Evolutionary conservation across 2,888 invertebrate species (phyloP), one percentile per base, ranked within the genome.

Genomic region (Tenthredo distinguenda): DNA sequence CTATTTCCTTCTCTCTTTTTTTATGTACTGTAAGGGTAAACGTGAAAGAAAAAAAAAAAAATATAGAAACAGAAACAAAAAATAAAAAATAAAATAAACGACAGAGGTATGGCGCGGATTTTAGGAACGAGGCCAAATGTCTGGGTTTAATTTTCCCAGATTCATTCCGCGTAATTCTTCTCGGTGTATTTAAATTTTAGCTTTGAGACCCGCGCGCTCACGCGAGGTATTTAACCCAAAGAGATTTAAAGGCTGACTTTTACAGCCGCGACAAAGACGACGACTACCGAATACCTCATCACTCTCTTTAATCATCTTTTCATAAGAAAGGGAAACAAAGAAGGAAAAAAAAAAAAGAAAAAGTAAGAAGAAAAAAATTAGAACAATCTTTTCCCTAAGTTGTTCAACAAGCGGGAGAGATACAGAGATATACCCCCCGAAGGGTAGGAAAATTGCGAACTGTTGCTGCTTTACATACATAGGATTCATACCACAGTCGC

Each of bases 51-150:
- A 40, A 10, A 40, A 43, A 21, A 43, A 43, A 43, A 40, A 26
- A 26, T 26, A 26, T n/a, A n/a, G n/a, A n/a, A n/a, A n/a, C n/a
- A n/a, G n/a, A n/a, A n/a, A n/a, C n/a, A 72, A 72, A 72, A 72
- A 21, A 26, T 21, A 10, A 40, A 43, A 21, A 43, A 43, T 26
- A 40, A 12, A 50, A 74, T 21, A 40, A 50, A 18, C 10, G 50
- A n/a, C n/a, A 34, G 10, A 55, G 26, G 40, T 50, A 77, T 18
- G 50, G 55, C 18, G 55, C 31, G 47, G 81, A 62, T 62, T 81
- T 81, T 62, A 62, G 81, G 81, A 81, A 40, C 81, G 40, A 34
- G 77, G 77, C 47, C 58, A 81, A 81, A 62, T 81, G 62, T 62
- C 81, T 40, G 34, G 40, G 62, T 81, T 81, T 81, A 81, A 81